A percentile compares a stretch with the other conserved stretches of the same genome.
Evolutionary conservation across 2,113 vertebrate species (phyloP).

Genomic region (Panurus biarmicus): DNA sequence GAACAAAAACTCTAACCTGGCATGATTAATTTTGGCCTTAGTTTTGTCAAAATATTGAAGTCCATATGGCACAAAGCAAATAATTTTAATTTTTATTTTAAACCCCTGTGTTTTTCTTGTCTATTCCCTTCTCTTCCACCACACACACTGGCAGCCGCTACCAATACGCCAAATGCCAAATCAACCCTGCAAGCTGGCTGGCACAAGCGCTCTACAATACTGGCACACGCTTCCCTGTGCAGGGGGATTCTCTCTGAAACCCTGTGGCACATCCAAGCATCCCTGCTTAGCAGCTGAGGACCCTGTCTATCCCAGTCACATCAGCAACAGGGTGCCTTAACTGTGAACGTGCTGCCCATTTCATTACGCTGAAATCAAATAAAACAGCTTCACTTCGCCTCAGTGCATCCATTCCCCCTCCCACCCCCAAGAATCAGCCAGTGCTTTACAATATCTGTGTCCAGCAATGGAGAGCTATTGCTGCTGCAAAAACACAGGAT

Average conservation of each 20-base stretch:
- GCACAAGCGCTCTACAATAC: conserved; percentile 57
- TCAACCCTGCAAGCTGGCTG: conserved; percentile 73
- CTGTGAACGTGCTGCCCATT: neutral
- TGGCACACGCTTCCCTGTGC: conserved; percentile 65
- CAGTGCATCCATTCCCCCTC: neutral
- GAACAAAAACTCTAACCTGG: conserved; percentile 77
- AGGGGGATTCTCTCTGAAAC: conserved; percentile 44
- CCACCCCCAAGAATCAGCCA: neutral
- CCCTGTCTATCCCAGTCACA: neutral
- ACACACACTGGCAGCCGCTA: conserved; percentile 75
- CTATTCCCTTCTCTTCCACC: conserved; percentile 70
- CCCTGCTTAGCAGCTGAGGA: conserved; percentile 49
- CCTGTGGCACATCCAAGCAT: conserved; percentile 29
- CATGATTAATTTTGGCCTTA: conserved; percentile 75
- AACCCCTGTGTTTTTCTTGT: conserved; percentile 71
- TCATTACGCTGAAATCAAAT: neutral
- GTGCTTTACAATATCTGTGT: neutral
- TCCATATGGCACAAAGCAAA: conserved; percentile 78
- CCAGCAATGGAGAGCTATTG: neutral
- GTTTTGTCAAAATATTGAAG: conserved; percentile 78
- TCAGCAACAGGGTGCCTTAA: conserved; percentile 13
- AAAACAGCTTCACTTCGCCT: neutral
- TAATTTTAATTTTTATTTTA: conserved; percentile 75
- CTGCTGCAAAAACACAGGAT: neutral
- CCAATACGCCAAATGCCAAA: conserved; percentile 71